Evolutionary conservation across 2,888 invertebrate genomes (phyloP), one percentile per base, ranked within the genome.

Genomic region (Tinea pellionella): DNA sequence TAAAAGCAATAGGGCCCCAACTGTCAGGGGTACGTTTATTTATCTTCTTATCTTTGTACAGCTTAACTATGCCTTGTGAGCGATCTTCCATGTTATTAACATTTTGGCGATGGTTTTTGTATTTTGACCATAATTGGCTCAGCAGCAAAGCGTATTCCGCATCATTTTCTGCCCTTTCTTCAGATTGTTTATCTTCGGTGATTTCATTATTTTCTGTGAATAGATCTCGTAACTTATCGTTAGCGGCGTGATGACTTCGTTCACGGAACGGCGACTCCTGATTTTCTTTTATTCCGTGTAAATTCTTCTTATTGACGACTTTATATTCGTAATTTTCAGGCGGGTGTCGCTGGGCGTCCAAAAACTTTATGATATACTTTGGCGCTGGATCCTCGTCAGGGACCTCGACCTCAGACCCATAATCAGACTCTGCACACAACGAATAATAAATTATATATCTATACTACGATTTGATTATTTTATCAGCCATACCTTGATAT

Each of bases 41-140:
- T 2, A 59, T 79, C 37, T 80, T 69, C 68, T 84, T 87, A 18
- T 88, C 85, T 63, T 87, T 88, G 62, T 80, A 86, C 32, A 87
- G 67, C 66, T 83, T 83, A 0, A 86, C 80, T 3, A 87, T 73
- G n/a, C 87, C 87, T 69, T 84, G 82, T 15, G 78, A 78, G 29
- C 73, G 74, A 19, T 71, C 69, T 57, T 84, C 78, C 61, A 74
- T 63, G 64, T 78, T 76, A 24, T 24, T 24, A 24, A 24, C 24
- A 37, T 77, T 73, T 7, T 65, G 64, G 63, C 87, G 81, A 60
- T 80, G 77, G 59, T 78, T 82, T 68, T 88, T 88, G 66, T 90
- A 90, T 68, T 89, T 89, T 30, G 89, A 86, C 88, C 89, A 90
- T 9, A 90, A 75, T 64, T 89, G 85, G 60, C 88, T 82, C 55